Conservation (phyloP, 2,888 invertebrate genomes). For the Hyposoter didymator region DNA sequence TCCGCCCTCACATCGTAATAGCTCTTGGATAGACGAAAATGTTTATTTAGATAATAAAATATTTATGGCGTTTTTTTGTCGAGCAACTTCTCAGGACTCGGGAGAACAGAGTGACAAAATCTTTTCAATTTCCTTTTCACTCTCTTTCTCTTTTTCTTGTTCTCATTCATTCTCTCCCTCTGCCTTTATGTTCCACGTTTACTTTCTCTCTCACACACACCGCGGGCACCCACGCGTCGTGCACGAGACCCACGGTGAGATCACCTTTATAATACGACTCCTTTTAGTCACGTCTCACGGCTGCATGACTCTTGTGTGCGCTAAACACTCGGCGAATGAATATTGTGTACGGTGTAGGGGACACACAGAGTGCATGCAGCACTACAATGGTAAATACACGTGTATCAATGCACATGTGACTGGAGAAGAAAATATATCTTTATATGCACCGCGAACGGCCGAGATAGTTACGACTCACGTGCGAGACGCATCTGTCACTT, state of each 20-base stretch:
- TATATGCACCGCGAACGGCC: conserved; percentile 53
- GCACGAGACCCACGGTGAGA: conserved; percentile 72
- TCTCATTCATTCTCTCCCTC: conserved; percentile 17
- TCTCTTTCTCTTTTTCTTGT: neutral
- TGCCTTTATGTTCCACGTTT: neutral
- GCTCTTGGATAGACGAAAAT: neutral
- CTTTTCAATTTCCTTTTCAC: conserved; percentile 28
- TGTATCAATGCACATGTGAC: neutral
- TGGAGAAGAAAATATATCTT: conserved; percentile 59
- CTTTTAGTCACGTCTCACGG: conserved; percentile 66
- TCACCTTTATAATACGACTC: conserved; percentile 75
- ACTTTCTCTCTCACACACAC: neutral
- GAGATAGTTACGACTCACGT: conserved; percentile 57
- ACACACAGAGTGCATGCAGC: conserved; percentile 35
- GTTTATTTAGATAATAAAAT: conserved; percentile 3
- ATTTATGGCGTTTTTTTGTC: conserved; percentile 31
- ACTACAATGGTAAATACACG: conserved; percentile 19
- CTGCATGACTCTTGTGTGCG: conserved; percentile 49
- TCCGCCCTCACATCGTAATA: neutral
- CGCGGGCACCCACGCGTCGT: conserved; percentile 75
- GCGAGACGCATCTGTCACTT: conserved; percentile 13
- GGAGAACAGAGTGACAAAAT: conserved; percentile 41
- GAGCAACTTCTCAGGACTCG: conserved; percentile 12
- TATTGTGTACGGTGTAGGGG: conserved; percentile 39
- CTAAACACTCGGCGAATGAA: conserved; percentile 61